phyloP scores from a whole-genome alignment of 2,113 vertebrate genomes.

The Scytalopus superciliaris region DNA sequence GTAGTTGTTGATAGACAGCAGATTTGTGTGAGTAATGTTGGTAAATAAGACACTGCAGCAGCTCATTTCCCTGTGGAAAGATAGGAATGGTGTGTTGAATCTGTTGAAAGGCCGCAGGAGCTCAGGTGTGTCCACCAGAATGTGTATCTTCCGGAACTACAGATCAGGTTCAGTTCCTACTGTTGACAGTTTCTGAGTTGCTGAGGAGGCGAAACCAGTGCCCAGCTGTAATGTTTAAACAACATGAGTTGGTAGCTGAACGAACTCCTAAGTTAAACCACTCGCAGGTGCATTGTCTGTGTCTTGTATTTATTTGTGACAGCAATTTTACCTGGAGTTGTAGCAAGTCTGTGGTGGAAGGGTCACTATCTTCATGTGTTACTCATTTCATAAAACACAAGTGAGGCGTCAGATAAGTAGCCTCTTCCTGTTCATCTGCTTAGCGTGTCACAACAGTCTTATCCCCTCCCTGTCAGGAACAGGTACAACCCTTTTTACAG shows the following conservation, averaged over 20 bases:
- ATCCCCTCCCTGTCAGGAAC: neutral
- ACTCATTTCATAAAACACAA: neutral
- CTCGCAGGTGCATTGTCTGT: neutral
- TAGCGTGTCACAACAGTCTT: neutral
- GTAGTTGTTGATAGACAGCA: fast-evolving
- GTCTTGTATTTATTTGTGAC: fast-evolving
- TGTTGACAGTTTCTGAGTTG: neutral
- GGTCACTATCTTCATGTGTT: neutral
- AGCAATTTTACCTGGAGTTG: neutral
- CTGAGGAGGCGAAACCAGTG: neutral
- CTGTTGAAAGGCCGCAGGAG: neutral
- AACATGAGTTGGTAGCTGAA: neutral
- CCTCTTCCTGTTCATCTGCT: neutral
- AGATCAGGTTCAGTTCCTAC: neutral
- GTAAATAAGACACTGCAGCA: neutral
- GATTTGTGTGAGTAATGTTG: neutral
- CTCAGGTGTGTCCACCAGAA: neutral
- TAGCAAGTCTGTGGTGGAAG: neutral
- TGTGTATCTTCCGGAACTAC: neutral
- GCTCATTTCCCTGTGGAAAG: neutral
- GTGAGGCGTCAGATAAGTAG: neutral
- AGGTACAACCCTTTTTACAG: neutral
- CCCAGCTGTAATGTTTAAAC: neutral
- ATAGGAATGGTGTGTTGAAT: fast-evolving
- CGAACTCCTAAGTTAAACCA: neutral